Evolutionary conservation across 2,113 vertebrate genomes (phyloP), one percentile per base, ranked within the genome.

Genomic region (Trichechus manatus): DNA sequence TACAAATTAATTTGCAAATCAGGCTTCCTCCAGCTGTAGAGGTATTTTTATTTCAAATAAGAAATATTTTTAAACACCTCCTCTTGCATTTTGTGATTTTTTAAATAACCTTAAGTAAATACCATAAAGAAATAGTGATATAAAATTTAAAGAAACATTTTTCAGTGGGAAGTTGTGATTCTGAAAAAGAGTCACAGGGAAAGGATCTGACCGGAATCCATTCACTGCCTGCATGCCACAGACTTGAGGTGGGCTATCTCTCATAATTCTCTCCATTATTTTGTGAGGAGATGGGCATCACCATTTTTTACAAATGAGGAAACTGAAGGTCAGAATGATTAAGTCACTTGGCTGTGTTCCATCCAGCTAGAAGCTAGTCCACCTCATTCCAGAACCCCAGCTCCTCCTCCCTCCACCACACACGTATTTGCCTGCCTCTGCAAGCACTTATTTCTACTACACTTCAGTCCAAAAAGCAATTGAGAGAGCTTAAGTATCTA

Each of bases 211-310:
- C 66, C 66, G 63, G 47, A 56, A 9, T 3, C 27, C 59, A n/a
- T 3, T 25, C 25, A 11, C 1, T 0, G 53, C 33, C 22, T 2
- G 47, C 0, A 6, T 0, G 7, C 25, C n/a, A 1, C 53, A 36
- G 66, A n/a, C 9, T 6, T 23, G 3, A 15, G 22, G 33, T 3
- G 4, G 33, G 33, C 31, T 17, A 13, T n/a, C 44, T 39, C 13
- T n/a, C 14, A 0, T 0, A 2, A 9, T 39, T 42, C 82, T 83
- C 9, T 0, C 68, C 10, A 6, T 22, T 39, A 14, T 5, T 31
- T 6, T 68, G 4, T 42, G 44, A 79, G 63, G 33, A 3, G 6
- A 56, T 5, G 13, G 8, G 56, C 29, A 5, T 77, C 27, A 15
- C 1, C 14, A 29, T 22, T 56, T 29, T 36, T 50, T 6, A 85